Evolutionary conservation across 2,888 invertebrate genomes (phyloP).

Genomic region (Conchocele bisecta): DNA sequence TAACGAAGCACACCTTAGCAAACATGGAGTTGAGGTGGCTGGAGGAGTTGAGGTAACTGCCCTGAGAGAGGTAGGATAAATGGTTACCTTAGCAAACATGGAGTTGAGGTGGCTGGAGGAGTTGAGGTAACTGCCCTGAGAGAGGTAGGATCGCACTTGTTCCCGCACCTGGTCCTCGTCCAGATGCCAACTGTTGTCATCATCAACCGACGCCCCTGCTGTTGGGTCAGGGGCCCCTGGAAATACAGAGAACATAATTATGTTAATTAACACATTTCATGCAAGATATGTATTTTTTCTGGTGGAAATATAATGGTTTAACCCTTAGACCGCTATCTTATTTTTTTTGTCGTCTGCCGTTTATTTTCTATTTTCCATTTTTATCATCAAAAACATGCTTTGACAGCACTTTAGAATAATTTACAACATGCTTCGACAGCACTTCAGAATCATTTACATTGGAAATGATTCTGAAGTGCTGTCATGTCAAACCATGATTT

Average conservation of each 20-base stretch:
- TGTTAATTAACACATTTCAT: too few species aligned
- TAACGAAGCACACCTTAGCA: conserved; percentile 7
- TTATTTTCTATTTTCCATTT: too few species aligned
- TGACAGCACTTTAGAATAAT: too few species aligned
- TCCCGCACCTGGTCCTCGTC: conserved; percentile 94
- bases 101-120: conserved; percentile 92
- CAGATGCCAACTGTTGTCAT: conserved; percentile 93
- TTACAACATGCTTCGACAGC: too few species aligned
- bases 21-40: conserved; percentile 9
- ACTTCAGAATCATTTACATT: too few species aligned
- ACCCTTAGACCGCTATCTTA: too few species aligned
- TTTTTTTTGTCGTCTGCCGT: too few species aligned
- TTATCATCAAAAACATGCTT: too few species aligned
- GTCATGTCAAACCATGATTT: too few species aligned
- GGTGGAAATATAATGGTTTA: too few species aligned
- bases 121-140: conserved; percentile 92
- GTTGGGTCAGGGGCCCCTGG: conserved; percentile 93
- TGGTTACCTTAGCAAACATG: conserved; percentile 90
- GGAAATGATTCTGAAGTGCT: too few species aligned
- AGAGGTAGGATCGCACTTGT: conserved; percentile 91
- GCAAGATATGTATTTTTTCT: too few species aligned
- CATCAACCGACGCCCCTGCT: conserved; percentile 92
- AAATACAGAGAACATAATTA: conserved; percentile 27
- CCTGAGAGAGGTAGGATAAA: conserved; percentile 91
- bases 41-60: conserved; percentile 91